These are phyloP conservation scores for Channa argus DNA, from an alignment of 2,113 vertebrate species.

Conservation along the genomic window DNA sequence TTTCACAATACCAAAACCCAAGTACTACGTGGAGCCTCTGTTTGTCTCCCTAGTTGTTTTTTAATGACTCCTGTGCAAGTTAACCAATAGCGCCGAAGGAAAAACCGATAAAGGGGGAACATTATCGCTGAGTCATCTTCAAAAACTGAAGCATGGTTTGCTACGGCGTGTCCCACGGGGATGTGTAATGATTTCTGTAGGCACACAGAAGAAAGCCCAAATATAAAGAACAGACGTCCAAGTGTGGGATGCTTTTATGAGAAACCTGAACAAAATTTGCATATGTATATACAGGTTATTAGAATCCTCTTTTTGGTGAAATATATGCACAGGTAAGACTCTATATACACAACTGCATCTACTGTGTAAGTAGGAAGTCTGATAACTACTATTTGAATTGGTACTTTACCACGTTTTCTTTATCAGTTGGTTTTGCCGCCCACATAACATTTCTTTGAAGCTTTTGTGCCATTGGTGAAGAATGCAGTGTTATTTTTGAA, in stretches of 20 bases:
- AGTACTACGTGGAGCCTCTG: neutral
- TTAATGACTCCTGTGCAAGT: constrained; percentile 63
- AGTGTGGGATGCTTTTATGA: constrained; percentile 65
- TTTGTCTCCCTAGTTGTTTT: constrained; percentile 48
- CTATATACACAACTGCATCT: constrained; percentile 25
- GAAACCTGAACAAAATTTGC: constrained; percentile 62
- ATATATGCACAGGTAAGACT: constrained; percentile 50
- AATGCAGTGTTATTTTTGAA: constrained; percentile 12
- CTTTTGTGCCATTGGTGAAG: neutral
- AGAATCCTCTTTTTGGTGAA: constrained; percentile 62
- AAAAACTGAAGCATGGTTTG: constrained; percentile 24
- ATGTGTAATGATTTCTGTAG: constrained; percentile 72
- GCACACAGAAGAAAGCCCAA: constrained; percentile 68
- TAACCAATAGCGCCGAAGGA: constrained; percentile 57
- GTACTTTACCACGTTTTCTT: neutral
- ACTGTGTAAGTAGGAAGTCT: neutral
- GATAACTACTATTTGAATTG: too few species aligned
- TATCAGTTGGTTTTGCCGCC: neutral
- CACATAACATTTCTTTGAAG: neutral
- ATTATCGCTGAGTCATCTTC: constrained; percentile 71
- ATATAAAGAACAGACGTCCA: constrained; percentile 74
- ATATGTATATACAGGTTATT: constrained; percentile 57
- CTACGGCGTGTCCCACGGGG: constrained; percentile 39
- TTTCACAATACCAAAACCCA: constrained; percentile 15
- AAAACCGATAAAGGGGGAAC: constrained; percentile 57